phyloP scores from a whole-genome alignment of 2,888 invertebrate genomes.

The Eurois occulta region DNA sequence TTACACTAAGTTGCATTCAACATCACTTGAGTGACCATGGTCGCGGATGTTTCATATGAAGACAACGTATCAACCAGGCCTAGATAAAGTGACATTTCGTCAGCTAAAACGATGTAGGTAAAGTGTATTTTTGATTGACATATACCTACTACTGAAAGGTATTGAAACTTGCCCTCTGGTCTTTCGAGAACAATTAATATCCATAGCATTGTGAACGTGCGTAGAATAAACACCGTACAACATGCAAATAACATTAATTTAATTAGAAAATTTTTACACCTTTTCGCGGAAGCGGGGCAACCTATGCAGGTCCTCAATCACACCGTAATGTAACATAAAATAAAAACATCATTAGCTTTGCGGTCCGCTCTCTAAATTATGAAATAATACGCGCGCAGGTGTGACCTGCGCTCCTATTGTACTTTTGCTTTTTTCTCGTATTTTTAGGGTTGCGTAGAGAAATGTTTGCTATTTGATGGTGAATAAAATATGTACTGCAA shows the following conservation, averaged over 20 bases:
- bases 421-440: constrained; percentile 65
- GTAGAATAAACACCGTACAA: constrained; percentile 17
- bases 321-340: constrained; percentile 71
- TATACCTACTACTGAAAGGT: neutral
- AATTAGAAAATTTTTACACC: constrained; percentile 58
- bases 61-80: neutral
- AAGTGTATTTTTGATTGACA: neutral
- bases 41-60: neutral
- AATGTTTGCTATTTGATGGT: neutral
- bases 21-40: neutral
- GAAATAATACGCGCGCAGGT: constrained; percentile 82
- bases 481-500: neutral
- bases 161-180: neutral
- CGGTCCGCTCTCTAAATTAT: constrained; percentile 77
- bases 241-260: constrained; percentile 57
- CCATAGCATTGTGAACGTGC: constrained; percentile 3
- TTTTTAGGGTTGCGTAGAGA: constrained; percentile 65
- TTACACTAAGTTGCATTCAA: neutral
- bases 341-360: constrained; percentile 78
- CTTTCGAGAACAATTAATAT: neutral
- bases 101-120: neutral
- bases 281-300: constrained; percentile 52
- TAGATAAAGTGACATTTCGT: neutral
- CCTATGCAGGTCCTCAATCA: constrained; percentile 72
- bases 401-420: constrained; percentile 72